These are phyloP conservation scores for Paramisgurnus dabryanus DNA, from an alignment of 2,113 vertebrate species.

Conservation along the genomic window DNA sequence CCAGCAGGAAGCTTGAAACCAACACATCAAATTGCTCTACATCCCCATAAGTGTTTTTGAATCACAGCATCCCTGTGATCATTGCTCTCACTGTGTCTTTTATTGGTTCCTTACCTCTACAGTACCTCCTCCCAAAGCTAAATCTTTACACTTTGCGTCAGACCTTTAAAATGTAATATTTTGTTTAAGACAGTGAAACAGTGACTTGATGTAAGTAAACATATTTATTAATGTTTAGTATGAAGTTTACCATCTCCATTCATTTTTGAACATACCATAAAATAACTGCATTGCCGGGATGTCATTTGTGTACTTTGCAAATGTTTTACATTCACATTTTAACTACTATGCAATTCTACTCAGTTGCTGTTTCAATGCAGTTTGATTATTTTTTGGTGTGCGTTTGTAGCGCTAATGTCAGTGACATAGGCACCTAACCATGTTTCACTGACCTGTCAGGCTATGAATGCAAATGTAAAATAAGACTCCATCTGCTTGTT, in stretches of 20 bases:
- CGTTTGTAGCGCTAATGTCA: neutral
- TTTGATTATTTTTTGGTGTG: too few relatives aligned
- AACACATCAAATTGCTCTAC: conserved; percentile 34
- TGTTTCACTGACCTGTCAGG: conserved; percentile 2
- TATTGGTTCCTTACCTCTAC: neutral
- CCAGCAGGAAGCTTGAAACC: conserved; percentile 26
- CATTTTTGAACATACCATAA: too few relatives aligned
- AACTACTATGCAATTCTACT: too few relatives aligned
- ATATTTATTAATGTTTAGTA: too few relatives aligned
- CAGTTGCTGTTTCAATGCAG: too few relatives aligned
- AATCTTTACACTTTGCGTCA: conserved; percentile 35
- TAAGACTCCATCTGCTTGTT: conserved; percentile 13
- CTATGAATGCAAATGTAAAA: neutral
- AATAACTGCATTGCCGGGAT: too few relatives aligned
- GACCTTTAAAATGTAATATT: conserved; percentile 53
- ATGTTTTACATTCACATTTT: too few relatives aligned
- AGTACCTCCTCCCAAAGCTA: conserved; percentile 1
- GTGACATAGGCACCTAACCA: neutral
- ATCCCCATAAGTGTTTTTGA: conserved; percentile 6
- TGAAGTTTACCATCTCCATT: too few relatives aligned
- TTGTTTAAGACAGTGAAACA: neutral
- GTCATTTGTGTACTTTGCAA: too few relatives aligned
- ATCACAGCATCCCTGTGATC: conserved; percentile 15
- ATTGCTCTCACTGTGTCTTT: conserved; percentile 12
- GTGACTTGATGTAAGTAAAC: too few relatives aligned